Evolutionary conservation across 2,888 invertebrate genomes (phyloP), one percentile per base, ranked within the genome.

Genomic region (Chymomyza fuscimana): DNA sequence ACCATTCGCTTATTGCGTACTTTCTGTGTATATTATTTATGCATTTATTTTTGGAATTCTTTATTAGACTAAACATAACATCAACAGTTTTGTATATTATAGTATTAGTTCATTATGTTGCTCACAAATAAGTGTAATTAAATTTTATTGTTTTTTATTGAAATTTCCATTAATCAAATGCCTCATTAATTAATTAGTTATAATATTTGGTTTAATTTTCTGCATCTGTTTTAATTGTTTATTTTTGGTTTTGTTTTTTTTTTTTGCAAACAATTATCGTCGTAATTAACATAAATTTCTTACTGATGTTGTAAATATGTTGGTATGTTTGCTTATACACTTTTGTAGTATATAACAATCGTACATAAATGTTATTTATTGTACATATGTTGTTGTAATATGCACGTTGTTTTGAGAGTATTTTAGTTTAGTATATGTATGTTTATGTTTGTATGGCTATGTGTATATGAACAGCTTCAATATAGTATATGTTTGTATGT

Each of bases 11-110:
- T 54, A 10, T 54, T 54, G 16, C 25, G 15, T 15, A 15, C 6
- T 54, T 54, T 9, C 52, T 50, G 65, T 74, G 56, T 74, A 66
- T 78, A 70, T 46, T 46, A 46, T 72, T 74, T 65, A 75, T 75
- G 75, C 85, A 74, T 83, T 88, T 82, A 87, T 87, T 83, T 79
- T 77, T 75, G 73, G 72, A 83, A 88, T 83, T 86, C 86, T 85
- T 83, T 79, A 72, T 86, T 82, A 80, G 88, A 88, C 81, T 82
- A 88, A 89, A 87, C 89, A 87, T 85, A 90, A 90, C 89, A 90
- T 86, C 87, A 90, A 90, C 88, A 90, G 85, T 89, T 87, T 60
- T 60, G 85, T 87, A 80, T 90, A 88, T 88, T 88, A 82, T 83
- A 86, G 87, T 77, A 82, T 72, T 88, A 87, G 82, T 84, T 84